Evolutionary conservation across 2,113 vertebrate species (phyloP).

Genomic region (Gracilinanus agilis): DNA sequence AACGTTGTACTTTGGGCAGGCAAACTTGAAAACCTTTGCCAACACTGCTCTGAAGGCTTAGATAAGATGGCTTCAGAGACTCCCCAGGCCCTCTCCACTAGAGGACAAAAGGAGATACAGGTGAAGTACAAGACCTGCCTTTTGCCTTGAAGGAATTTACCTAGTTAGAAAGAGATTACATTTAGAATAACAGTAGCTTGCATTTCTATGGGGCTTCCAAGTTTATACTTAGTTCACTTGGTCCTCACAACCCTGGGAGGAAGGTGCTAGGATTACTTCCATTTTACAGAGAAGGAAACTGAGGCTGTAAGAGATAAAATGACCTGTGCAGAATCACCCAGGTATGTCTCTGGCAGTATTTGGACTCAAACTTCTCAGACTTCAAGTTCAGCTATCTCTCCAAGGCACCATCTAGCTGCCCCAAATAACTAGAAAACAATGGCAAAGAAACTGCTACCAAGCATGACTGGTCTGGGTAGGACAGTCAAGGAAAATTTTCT

Average conservation of each 20-base stretch:
- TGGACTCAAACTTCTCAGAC: neutral
- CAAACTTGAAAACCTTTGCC: too few relatives aligned
- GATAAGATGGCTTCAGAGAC: neutral
- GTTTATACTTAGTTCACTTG: neutral
- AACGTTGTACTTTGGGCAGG: too few relatives aligned
- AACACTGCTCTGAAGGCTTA: neutral
- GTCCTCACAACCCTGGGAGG: neutral
- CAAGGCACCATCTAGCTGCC: neutral
- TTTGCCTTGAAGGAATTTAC: neutral
- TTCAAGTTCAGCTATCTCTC: neutral
- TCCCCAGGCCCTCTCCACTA: neutral
- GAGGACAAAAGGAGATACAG: neutral
- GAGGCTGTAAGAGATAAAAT: neutral
- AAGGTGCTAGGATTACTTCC: neutral
- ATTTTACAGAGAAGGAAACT: neutral
- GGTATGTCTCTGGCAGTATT: neutral
- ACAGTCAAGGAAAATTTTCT: neutral
- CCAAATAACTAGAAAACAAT: slow-evolving; percentile 22
- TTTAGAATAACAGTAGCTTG: neutral
- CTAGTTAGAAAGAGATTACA: neutral
- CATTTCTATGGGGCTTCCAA: neutral
- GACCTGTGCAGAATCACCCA: neutral
- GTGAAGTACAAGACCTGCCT: neutral
- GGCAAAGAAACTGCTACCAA: slow-evolving; percentile 3
- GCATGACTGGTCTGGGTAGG: neutral